phyloP scores from a whole-genome alignment of 2,888 invertebrate genomes.

The Eupithecia pulchellata region DNA sequence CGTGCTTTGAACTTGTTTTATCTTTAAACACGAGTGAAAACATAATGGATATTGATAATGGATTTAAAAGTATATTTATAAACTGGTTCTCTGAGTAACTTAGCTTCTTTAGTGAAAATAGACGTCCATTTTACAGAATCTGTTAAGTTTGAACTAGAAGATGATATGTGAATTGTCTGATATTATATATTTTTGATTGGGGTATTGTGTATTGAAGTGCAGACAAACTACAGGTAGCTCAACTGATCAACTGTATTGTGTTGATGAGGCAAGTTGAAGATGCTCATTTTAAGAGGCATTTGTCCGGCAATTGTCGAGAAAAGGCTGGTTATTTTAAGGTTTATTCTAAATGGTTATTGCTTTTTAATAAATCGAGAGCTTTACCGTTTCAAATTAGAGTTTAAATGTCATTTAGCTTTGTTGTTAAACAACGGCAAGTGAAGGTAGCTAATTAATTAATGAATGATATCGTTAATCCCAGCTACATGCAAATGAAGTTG shows the following conservation, averaged over 20 bases:
- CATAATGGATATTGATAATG: slow-evolving; percentile 7
- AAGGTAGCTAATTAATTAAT: neutral
- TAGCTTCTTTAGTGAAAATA: neutral
- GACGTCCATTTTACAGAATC: neutral
- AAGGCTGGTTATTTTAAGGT: neutral
- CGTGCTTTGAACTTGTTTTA: slow-evolving; percentile 41
- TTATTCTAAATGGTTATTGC: neutral
- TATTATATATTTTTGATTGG: too few species aligned
- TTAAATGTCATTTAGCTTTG: neutral
- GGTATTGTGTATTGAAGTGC: too few species aligned
- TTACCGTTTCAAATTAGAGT: neutral
- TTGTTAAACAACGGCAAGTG: neutral
- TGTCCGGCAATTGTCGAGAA: neutral
- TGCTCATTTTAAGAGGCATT: too few species aligned
- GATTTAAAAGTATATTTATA: neutral
- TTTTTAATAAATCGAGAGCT: neutral
- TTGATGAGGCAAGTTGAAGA: neutral
- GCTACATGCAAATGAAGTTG: neutral
- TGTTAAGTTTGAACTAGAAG: neutral
- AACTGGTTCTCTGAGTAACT: neutral
- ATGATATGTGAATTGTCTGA: neutral
- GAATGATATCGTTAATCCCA: neutral
- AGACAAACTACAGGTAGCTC: too few species aligned
- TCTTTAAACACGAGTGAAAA: slow-evolving; percentile 11
- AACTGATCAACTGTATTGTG: too few species aligned